These are phyloP conservation scores for Ceratina calcarata DNA, from an alignment of 1,140 invertebrate species.

Conservation along the genomic window DNA sequence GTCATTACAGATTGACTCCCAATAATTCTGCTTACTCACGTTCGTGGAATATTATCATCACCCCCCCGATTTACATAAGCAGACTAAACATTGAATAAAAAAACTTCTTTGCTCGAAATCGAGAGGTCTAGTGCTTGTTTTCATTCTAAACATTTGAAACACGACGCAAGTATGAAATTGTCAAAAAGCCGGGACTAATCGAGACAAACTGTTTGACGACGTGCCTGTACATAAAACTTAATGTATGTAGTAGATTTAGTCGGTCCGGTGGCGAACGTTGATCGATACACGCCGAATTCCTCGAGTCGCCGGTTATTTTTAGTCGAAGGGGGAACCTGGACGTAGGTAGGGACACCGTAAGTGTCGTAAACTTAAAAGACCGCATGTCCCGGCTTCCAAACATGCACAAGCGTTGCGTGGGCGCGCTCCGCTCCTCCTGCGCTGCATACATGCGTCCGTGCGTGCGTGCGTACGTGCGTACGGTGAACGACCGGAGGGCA, in stretches of 20 bases:
- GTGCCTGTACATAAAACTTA: neutral
- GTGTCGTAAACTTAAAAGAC: constrained; percentile 70
- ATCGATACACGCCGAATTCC: constrained; percentile 58
- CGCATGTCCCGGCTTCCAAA: constrained; percentile 66
- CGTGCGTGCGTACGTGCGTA: constrained; percentile 65
- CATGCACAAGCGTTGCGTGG: constrained; percentile 61
- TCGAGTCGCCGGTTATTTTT: constrained; percentile 59
- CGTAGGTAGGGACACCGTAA: constrained; percentile 42
- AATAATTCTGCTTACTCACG: constrained; percentile 19
- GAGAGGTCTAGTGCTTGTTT: too few species aligned
- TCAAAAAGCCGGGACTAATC: too few species aligned
- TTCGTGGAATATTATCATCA: constrained; percentile 14
- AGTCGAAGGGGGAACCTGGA: constrained; percentile 41
- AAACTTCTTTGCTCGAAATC: too few species aligned
- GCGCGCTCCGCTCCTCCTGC: constrained; percentile 43
- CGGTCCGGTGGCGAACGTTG: constrained; percentile 43
- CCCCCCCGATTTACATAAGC: neutral
- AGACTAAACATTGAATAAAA: too few species aligned
- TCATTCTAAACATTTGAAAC: too few species aligned
- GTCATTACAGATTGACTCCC: constrained; percentile 21
- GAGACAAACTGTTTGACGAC: too few species aligned
- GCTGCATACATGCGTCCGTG: constrained; percentile 35
- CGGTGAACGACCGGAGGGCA: constrained; percentile 78
- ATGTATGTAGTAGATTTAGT: neutral
- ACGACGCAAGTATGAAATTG: too few species aligned